Percentiles rank a stretch among this genome's conserved stretches.
These are phyloP conservation scores for Platysteira castanea DNA, from an alignment of 2,113 vertebrate species.

Conservation along the genomic window DNA sequence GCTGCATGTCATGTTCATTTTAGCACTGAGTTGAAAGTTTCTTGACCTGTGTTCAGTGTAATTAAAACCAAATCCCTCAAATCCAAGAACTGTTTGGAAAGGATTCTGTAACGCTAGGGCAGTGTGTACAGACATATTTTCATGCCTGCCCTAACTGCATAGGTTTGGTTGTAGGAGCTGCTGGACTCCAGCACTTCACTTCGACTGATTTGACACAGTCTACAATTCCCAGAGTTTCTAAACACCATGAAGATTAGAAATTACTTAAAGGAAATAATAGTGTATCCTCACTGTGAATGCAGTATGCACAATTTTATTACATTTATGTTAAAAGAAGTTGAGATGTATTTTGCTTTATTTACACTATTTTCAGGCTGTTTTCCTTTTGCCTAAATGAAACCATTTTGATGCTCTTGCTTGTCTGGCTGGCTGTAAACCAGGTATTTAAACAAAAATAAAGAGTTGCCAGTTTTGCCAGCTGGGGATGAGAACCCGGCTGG, in stretches of 20 bases:
- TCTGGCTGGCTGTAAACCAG: conserved; percentile 76
- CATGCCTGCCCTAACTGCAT: neutral
- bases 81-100: neutral
- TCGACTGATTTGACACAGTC: neutral
- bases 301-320: conserved; percentile 28
- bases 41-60: neutral
- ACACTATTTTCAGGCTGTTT: conserved; percentile 59
- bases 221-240: neutral
- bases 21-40: neutral
- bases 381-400: conserved; percentile 64
- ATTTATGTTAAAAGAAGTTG: conserved; percentile 34
- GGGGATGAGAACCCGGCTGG: conserved; percentile 80
- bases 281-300: neutral
- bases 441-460: conserved; percentile 80
- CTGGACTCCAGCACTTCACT: neutral
- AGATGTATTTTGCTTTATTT: conserved; percentile 47
- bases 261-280: neutral
- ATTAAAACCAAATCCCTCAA: neutral
- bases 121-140: neutral
- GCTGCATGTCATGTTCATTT: neutral
- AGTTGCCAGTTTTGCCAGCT: conserved; percentile 81
- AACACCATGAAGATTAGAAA: neutral
- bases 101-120: neutral
- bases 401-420: conserved; percentile 69
- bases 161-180: neutral